These are phyloP conservation scores for Toxotes chatareus DNA, from an alignment of 2,113 vertebrate species.

Conservation along the genomic window DNA sequence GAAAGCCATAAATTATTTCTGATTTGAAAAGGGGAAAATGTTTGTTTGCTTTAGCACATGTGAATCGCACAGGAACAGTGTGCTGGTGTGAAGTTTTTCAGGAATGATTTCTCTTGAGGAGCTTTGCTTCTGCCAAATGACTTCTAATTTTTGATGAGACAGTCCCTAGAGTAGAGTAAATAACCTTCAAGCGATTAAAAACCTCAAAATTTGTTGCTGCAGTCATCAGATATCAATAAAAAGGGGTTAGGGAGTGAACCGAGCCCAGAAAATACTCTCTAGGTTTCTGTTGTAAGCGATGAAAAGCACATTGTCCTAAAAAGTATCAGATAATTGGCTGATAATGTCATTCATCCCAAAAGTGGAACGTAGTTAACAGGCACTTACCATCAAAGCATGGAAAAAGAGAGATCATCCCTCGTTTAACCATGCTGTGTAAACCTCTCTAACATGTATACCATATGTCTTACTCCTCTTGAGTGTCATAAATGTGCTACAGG, in stretches of 20 bases:
- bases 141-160: constrained; percentile 9
- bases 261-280: constrained; percentile 24
- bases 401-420: constrained; percentile 62
- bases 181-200: constrained; percentile 29
- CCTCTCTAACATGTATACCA: constrained; percentile 73
- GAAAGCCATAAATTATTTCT: constrained; percentile 51
- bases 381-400: constrained; percentile 67
- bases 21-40: constrained; percentile 39
- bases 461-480: constrained; percentile 70
- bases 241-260: constrained; percentile 2
- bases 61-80: constrained; percentile 15
- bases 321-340: constrained; percentile 65
- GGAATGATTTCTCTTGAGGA: constrained; percentile 19
- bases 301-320: constrained; percentile 54
- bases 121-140: constrained; percentile 5
- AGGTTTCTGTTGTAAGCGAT: constrained; percentile 38
- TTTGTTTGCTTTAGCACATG: constrained; percentile 58
- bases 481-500: constrained; percentile 71
- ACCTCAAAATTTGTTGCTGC: constrained; percentile 4
- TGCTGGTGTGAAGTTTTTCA: constrained; percentile 2
- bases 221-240: constrained; percentile 11
- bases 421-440: constrained; percentile 54
- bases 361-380: constrained; percentile 61
- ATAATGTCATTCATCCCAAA: constrained; percentile 69
- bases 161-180: constrained; percentile 27